A percentile compares a stretch with the other conserved stretches of the same genome.
These are phyloP conservation scores for Bombus picipes DNA, from an alignment of 1,140 invertebrate species.

Conservation along the genomic window DNA sequence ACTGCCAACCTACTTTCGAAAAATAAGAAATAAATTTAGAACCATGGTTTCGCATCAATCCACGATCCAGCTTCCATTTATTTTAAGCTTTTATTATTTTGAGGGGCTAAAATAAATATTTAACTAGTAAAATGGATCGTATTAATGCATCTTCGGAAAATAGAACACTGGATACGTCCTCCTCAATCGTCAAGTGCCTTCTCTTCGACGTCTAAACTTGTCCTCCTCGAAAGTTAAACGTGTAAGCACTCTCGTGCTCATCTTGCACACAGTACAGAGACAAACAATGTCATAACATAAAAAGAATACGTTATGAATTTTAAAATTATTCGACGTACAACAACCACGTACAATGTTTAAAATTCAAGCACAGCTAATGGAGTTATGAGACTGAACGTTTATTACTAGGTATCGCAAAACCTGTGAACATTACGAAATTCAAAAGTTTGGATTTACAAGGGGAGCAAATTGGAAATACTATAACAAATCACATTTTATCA, in stretches of 20 bases:
- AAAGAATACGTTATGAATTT: not conserved
- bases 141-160: not conserved
- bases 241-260: not conserved
- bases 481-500: not conserved
- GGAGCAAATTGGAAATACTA: not conserved
- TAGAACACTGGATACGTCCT: not conserved
- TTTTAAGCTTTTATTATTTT: not conserved
- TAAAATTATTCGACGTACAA: not conserved
- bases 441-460: not conserved
- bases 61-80: no score
- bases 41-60: no score
- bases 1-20: no score
- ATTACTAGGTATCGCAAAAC: no score
- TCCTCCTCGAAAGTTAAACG: slow-evolving; percentile 12
- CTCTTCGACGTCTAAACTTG: slow-evolving; percentile 5
- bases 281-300: not conserved
- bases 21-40: no score
- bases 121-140: not conserved
- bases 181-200: not conserved
- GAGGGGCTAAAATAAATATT: not conserved
- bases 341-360: not conserved
- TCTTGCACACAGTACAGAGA: not conserved
- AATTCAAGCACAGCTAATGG: no score
- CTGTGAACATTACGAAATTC: no score
- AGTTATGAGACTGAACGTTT: no score